A percentile compares a stretch with the other conserved stretches of the same genome.
Evolutionary conservation across 2,888 invertebrate genomes (phyloP).

Genomic region (Anorthoa munda): DNA sequence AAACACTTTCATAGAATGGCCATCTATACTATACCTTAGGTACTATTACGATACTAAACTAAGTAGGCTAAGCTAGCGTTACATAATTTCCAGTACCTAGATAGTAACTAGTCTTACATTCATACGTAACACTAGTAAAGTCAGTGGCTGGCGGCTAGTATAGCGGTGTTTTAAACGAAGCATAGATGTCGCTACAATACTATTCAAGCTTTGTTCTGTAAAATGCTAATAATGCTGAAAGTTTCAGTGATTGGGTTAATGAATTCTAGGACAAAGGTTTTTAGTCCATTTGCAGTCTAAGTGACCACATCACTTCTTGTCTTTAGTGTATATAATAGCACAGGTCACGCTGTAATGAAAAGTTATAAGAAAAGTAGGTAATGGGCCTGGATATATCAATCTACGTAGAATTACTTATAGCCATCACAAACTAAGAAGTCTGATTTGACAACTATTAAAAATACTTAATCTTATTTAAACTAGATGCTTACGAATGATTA

Average conservation of each 20-base stretch:
- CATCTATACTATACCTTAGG: conserved; percentile 26
- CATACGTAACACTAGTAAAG: not conserved
- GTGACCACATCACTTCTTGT: too few species aligned
- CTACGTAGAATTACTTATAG: too few species aligned
- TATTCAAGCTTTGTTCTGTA: not conserved
- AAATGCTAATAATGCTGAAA: not conserved
- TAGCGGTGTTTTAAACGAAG: not conserved
- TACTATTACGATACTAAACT: conserved; percentile 19
- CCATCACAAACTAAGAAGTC: too few species aligned
- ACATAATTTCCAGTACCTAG: conserved; percentile 6
- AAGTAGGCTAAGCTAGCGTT: not conserved
- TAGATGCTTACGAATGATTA: too few species aligned
- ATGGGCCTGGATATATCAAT: too few species aligned
- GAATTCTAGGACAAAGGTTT: too few species aligned
- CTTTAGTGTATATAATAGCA: too few species aligned
- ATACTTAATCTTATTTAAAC: too few species aligned
- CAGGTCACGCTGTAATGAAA: not conserved
- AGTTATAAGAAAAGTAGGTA: too few species aligned
- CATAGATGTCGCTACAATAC: conserved; percentile 40
- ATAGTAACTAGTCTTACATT: conserved; percentile 1
- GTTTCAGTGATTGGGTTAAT: not conserved
- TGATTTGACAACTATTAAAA: too few species aligned
- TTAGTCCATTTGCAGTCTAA: too few species aligned
- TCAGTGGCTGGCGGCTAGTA: not conserved
- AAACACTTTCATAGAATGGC: not conserved